phyloP scores from a whole-genome alignment of 2,797 vertebrate genomes.

The Thamnophis elegans region DNA sequence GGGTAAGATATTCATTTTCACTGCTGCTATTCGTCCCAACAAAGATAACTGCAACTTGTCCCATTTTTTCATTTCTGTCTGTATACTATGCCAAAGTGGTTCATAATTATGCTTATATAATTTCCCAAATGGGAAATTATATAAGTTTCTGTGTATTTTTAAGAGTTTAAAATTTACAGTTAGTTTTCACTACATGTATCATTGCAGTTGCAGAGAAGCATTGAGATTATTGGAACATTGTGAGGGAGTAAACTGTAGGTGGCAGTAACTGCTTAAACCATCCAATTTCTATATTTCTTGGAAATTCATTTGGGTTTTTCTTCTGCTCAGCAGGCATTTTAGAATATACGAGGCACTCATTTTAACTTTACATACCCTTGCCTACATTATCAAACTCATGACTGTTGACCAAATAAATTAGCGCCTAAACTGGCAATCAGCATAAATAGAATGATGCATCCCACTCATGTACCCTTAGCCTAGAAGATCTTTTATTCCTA shows the following conservation, averaged over 20 bases:
- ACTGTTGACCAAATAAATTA: not conserved
- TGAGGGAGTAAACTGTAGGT: slow-evolving; percentile 3
- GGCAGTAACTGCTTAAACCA: not conserved
- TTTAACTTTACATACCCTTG: not conserved
- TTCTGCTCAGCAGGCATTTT: not conserved
- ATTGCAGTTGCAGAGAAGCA: not conserved
- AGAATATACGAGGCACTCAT: not conserved
- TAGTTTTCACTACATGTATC: not conserved
- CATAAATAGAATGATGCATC: not conserved
- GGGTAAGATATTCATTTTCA: no score
- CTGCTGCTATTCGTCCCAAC: no score
- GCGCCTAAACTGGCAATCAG: not conserved
- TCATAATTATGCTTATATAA: no score
- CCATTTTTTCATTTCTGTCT: no score
- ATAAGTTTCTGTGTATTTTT: no score
- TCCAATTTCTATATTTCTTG: not conserved
- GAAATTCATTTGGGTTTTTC: not conserved
- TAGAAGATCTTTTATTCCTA: not conserved
- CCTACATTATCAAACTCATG: not conserved
- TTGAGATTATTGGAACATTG: slow-evolving; percentile 14
- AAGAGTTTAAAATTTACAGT: not conserved
- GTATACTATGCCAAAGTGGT: no score
- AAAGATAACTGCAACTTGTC: no score
- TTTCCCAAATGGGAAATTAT: no score
- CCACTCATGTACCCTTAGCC: not conserved